Percentiles rank a stretch among this genome's conserved stretches.
Evolutionary conservation across 1,140 invertebrate genomes (phyloP).

Genomic region (Atta texana): DNA sequence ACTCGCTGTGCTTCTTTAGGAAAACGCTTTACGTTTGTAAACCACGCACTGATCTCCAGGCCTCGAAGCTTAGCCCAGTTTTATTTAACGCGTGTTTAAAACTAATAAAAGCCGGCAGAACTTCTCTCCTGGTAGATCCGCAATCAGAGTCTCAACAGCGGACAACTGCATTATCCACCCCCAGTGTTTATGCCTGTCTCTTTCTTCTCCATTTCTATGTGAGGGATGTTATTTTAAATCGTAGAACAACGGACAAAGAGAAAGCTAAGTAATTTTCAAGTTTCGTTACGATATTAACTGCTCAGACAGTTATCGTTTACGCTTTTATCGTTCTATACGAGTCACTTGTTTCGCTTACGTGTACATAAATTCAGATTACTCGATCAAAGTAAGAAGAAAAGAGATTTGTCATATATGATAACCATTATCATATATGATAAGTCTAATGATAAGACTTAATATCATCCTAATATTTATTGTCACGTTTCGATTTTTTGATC

Average conservation of each 20-base stretch:
- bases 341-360: slow-evolving; percentile 37
- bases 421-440: background rate
- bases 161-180: slow-evolving; percentile 68
- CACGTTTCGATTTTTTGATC: background rate
- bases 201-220: background rate
- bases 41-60: slow-evolving; percentile 74
- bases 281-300: slow-evolving; percentile 66
- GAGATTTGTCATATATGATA: background rate
- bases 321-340: slow-evolving; percentile 54
- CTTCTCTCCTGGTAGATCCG: slow-evolving; percentile 64
- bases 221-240: background rate
- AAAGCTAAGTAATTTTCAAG: slow-evolving; percentile 57
- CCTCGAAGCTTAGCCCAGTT: slow-evolving; percentile 77
- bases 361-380: slow-evolving; percentile 37
- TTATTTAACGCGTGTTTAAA: slow-evolving; percentile 86
- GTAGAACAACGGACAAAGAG: slow-evolving; percentile 41
- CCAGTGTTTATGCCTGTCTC: background rate
- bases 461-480: background rate
- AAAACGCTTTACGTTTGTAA: slow-evolving; percentile 71
- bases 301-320: slow-evolving; percentile 72
- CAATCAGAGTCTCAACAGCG: slow-evolving; percentile 71
- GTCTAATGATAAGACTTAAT: too few relatives aligned
- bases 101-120: slow-evolving; percentile 82
- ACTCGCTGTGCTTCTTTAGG: slow-evolving; percentile 42
- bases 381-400: slow-evolving; percentile 14